phyloP scores from a whole-genome alignment of 1,140 invertebrate genomes.

The Bombyx mandarina region DNA sequence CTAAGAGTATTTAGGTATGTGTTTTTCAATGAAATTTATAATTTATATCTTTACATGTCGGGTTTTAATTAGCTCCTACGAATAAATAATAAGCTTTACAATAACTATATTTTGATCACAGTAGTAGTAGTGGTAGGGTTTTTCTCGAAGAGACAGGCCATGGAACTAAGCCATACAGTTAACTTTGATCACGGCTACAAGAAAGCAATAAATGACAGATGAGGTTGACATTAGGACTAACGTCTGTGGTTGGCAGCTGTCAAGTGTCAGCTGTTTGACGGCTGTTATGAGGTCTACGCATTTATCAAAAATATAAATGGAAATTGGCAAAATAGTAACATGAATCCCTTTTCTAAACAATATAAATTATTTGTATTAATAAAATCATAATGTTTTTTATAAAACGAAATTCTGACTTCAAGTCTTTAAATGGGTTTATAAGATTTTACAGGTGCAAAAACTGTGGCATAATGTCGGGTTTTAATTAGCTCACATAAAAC shows the following conservation, averaged over 20 bases:
- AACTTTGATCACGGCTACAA: neutral
- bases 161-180: neutral
- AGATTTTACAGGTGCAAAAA: conserved; percentile 37
- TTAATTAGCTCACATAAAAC: too few relatives aligned
- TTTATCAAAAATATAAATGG: conserved; percentile 18
- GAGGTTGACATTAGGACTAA: neutral
- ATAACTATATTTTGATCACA: too few relatives aligned
- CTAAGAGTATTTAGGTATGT: too few relatives aligned
- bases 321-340: conserved; percentile 40
- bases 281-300: neutral
- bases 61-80: too few relatives aligned
- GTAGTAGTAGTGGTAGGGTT: too few relatives aligned
- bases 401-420: conserved; percentile 31
- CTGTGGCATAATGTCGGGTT: too few relatives aligned
- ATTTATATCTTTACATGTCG: too few relatives aligned
- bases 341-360: conserved; percentile 20
- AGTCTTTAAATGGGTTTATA: conserved; percentile 27
- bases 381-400: conserved; percentile 49
- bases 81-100: too few relatives aligned
- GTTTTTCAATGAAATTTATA: too few relatives aligned
- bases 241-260: neutral
- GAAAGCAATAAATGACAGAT: neutral
- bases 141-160: too few relatives aligned
- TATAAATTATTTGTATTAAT: conserved; percentile 18
- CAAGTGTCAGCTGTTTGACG: neutral